These are phyloP conservation scores for Lacerta bilineata DNA, from an alignment of 2,797 vertebrate genomes.

Conservation along the genomic window DNA sequence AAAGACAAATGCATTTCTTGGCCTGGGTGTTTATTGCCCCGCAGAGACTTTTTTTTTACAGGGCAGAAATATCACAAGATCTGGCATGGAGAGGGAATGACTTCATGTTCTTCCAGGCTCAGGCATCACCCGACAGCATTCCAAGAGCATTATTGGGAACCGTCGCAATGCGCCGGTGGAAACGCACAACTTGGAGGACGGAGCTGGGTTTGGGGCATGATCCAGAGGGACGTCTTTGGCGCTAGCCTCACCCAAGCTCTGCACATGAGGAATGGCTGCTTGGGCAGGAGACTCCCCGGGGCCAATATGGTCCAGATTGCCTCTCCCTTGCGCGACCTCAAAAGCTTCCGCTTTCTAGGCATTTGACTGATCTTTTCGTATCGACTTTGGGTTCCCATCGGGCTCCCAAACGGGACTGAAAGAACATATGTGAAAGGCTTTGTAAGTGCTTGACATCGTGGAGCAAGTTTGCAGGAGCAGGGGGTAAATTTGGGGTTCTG, in stretches of 20 bases:
- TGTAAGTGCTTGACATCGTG: too few relatives aligned
- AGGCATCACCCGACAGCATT: slow-evolving; percentile 10
- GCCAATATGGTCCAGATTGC: too few relatives aligned
- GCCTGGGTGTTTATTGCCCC: slow-evolving; percentile 21
- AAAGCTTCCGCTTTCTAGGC: too few relatives aligned
- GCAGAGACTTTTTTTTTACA: slow-evolving; percentile 3
- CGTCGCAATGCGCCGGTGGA: neutral
- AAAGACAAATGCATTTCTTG: neutral
- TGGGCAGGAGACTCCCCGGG: too few relatives aligned
- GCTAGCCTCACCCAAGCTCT: too few relatives aligned
- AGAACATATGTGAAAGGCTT: too few relatives aligned
- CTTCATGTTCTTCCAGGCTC: slow-evolving; percentile 5
- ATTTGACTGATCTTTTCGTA: neutral
- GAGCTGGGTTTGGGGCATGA: too few relatives aligned
- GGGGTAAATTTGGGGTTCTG: too few relatives aligned
- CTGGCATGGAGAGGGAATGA: slow-evolving; percentile 2
- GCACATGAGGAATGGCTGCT: too few relatives aligned
- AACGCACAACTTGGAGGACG: neutral
- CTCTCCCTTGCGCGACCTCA: too few relatives aligned
- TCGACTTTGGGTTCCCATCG: neutral
- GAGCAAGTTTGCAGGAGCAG: too few relatives aligned
- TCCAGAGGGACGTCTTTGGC: neutral
- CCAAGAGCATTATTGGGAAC: slow-evolving; percentile 5
- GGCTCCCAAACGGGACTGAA: neutral
- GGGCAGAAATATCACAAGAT: neutral